Evolutionary conservation across 2,113 vertebrate species (phyloP).

Genomic region (Leptocoma aspasia): DNA sequence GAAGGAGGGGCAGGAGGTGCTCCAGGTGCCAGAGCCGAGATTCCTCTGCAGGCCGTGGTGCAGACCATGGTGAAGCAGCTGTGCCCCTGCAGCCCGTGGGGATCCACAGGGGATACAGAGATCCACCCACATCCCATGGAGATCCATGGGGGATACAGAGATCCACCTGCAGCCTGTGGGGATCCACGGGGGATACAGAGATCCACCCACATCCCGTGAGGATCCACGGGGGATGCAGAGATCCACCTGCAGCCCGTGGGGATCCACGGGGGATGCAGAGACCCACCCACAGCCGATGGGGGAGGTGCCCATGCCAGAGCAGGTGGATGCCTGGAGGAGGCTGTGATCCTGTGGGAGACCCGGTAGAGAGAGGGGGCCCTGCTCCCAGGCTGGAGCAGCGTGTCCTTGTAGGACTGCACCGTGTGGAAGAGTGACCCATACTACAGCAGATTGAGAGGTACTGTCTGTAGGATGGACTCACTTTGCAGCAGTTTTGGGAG

Average conservation of each 20-base stretch:
- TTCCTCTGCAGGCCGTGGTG: too few species aligned
- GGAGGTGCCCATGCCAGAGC: rapidly evolving
- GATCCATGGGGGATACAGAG: too few species aligned
- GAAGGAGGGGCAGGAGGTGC: neutral
- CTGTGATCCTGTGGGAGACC: neutral
- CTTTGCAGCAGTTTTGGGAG: neutral
- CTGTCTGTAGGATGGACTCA: neutral
- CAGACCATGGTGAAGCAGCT: neutral
- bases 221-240: neutral
- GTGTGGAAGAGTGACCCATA: too few species aligned
- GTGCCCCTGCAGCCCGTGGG: too few species aligned
- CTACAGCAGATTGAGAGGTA: neutral
- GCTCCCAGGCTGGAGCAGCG: neutral
- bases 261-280: too few species aligned
- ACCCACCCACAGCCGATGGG: too few species aligned
- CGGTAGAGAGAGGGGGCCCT: rapidly evolving
- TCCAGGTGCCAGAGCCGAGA: rapidly evolving
- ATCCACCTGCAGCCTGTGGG: too few species aligned
- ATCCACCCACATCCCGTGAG: neutral
- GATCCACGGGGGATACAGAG: neutral
- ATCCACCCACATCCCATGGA: rapidly evolving
- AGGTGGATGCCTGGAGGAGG: neutral
- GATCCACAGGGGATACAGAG: neutral
- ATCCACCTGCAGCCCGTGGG: neutral
- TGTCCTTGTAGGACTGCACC: neutral